phyloP scores from a whole-genome alignment of 2,888 invertebrate genomes.

The Perizoma flavofasciatum region DNA sequence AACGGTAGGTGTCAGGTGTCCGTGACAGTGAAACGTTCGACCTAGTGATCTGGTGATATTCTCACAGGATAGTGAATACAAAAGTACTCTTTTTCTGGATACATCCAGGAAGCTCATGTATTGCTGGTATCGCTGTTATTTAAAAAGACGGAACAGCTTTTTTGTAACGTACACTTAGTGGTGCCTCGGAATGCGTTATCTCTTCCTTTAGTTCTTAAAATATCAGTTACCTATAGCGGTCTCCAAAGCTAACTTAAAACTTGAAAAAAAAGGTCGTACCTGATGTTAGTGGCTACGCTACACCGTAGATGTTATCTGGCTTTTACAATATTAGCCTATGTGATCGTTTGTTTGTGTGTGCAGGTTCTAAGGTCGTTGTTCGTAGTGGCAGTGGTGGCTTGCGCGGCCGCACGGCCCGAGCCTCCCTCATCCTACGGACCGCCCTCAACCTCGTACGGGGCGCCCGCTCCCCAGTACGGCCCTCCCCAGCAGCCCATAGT shows the following conservation, averaged over 20 bases:
- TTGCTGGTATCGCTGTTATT: too few species aligned
- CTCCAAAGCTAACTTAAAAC: too few species aligned
- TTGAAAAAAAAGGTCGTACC: too few species aligned
- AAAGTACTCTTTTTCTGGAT: conserved; percentile 30
- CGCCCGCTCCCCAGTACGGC: conserved; percentile 87
- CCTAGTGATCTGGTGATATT: conserved; percentile 59
- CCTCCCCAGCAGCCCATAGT: conserved; percentile 90
- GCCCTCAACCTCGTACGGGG: conserved; percentile 76
- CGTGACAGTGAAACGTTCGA: conserved; percentile 45
- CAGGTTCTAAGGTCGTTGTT: conserved; percentile 76
- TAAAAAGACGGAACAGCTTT: too few species aligned
- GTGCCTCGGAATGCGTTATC: too few species aligned
- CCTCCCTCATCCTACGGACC: conserved; percentile 84
- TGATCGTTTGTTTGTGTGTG: conserved; percentile 56
- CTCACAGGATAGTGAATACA: conserved; percentile 38
- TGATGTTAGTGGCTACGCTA: too few species aligned
- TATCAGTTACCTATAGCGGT: too few species aligned
- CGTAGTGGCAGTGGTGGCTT: conserved; percentile 70
- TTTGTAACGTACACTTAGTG: too few species aligned
- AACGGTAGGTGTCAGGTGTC: conserved; percentile 77
- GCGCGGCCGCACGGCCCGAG: conserved; percentile 80
- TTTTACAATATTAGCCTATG: neutral
- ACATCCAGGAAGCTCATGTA: conserved; percentile 1
- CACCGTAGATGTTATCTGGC: too few species aligned
- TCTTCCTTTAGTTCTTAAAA: too few species aligned